Percentiles rank a stretch among this genome's conserved stretches.
Conservation (phyloP, 37 sponge, comb jelly and placozoan species). For the Tethya wilhelma region DNA sequence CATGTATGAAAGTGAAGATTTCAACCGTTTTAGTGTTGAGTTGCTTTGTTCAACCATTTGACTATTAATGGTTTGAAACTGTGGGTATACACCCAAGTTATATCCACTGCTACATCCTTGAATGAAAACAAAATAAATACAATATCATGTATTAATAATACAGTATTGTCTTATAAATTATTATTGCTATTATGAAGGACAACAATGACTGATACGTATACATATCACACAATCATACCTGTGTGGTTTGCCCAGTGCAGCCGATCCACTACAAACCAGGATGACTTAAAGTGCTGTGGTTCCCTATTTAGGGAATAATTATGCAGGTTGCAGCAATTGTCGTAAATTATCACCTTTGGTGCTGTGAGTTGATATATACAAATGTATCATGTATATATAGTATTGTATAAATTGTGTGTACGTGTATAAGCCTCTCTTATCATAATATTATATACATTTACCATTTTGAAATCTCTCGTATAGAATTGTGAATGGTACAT, state of each 20-base stretch:
- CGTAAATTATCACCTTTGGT: conserved; percentile 4
- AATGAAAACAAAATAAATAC: not conserved
- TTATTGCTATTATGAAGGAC: too few species aligned
- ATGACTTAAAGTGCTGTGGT: conserved; percentile 4
- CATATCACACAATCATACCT: too few species aligned
- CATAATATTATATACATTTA: not conserved
- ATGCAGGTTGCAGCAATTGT: conserved; percentile 32
- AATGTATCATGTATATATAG: too few species aligned
- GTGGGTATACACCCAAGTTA: conserved; percentile 21
- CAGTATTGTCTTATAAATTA: not conserved
- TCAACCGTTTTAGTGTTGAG: too few species aligned
- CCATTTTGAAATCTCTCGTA: not conserved
- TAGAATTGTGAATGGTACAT: not conserved
- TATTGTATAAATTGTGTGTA: too few species aligned
- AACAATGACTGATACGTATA: too few species aligned
- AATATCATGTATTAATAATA: not conserved
- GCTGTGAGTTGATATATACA: not conserved
- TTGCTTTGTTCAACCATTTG: conserved; percentile 54
- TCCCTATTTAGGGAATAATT: conserved; percentile 23
- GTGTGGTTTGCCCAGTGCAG: conserved; percentile 42
- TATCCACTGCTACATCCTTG: conserved; percentile 21
- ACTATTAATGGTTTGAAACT: conserved; percentile 21
- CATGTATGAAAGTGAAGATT: conserved; percentile 41
- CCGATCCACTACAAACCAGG: conserved; percentile 27
- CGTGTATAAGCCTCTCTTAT: not conserved